Evolutionary conservation across 2,888 invertebrate species (phyloP).

Genomic region (Melieria crassipennis): DNA sequence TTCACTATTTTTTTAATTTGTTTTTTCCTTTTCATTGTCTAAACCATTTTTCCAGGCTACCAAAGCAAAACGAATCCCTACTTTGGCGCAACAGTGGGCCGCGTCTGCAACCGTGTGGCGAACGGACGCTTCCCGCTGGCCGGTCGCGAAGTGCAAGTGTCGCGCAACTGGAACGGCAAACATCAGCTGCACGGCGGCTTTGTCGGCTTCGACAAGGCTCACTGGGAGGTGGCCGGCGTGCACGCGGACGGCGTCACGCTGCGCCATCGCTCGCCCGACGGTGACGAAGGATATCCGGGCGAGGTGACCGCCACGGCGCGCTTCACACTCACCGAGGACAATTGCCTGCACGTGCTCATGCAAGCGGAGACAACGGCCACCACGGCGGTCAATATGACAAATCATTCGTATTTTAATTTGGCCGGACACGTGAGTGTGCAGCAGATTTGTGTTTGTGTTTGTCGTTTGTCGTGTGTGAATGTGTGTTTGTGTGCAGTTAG

Average conservation of each 20-base stretch:
- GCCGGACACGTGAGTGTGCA: slow-evolving; percentile 75
- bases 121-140: slow-evolving; percentile 77
- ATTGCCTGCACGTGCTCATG: slow-evolving; percentile 80
- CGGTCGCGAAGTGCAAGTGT: slow-evolving; percentile 75
- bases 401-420: slow-evolving; percentile 91
- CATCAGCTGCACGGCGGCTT: slow-evolving; percentile 86
- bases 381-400: slow-evolving; percentile 87
- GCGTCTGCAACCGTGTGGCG: slow-evolving; percentile 84
- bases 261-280: slow-evolving; percentile 79
- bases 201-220: slow-evolving; percentile 82
- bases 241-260: slow-evolving; percentile 70
- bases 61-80: slow-evolving; percentile 73
- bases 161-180: slow-evolving; percentile 74
- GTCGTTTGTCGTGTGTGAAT: too few species aligned
- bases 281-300: slow-evolving; percentile 92
- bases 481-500: too few species aligned
- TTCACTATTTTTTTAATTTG: not conserved
- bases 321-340: slow-evolving; percentile 78
- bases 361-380: slow-evolving; percentile 79
- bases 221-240: slow-evolving; percentile 69
- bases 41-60: not conserved
- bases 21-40: slow-evolving; percentile 6
- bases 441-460: too few species aligned
- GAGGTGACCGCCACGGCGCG: slow-evolving; percentile 75
- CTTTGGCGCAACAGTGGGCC: slow-evolving; percentile 88